These are phyloP conservation scores for Hypothenemus hampei DNA, from an alignment of 1,140 invertebrate genomes.

Conservation along the genomic window DNA sequence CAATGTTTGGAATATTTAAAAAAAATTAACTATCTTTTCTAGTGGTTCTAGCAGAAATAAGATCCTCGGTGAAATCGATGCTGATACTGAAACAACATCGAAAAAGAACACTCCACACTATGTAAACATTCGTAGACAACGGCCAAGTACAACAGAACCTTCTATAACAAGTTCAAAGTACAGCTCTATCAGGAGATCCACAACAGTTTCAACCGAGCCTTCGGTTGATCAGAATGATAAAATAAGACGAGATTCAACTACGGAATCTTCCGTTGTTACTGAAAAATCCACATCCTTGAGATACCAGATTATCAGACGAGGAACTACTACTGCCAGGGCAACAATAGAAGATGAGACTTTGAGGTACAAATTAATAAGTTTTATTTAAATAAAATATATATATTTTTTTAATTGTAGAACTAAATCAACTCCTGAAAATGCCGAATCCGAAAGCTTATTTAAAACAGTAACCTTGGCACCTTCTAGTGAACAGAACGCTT, in stretches of 20 bases:
- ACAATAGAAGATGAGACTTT: constrained; percentile 22
- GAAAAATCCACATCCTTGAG: constrained; percentile 4
- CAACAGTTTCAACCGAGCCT: background rate
- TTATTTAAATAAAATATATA: background rate
- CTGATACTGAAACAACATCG: constrained; percentile 37
- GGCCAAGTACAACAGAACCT: constrained; percentile 50
- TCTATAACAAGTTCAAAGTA: constrained; percentile 35
- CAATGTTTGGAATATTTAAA: too few species aligned
- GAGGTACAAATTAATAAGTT: background rate
- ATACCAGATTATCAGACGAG: constrained; percentile 25
- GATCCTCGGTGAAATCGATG: constrained; percentile 33
- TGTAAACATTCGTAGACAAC: constrained; percentile 59
- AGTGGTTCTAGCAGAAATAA: constrained; percentile 32
- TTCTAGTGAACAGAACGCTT: too few species aligned
- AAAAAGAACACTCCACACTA: constrained; percentile 52
- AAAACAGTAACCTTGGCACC: too few species aligned
- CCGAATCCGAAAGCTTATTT: background rate
- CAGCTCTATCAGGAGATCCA: constrained; percentile 26
- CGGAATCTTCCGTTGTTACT: too few species aligned
- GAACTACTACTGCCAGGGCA: constrained; percentile 31
- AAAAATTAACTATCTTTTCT: constrained; percentile 4
- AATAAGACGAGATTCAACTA: too few species aligned
- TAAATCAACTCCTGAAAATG: background rate
- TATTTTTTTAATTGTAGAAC: constrained; percentile 1
- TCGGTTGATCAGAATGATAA: constrained; percentile 8